These are phyloP conservation scores for Gadopsis marmoratus DNA, from an alignment of 2,797 vertebrate species.

Conservation along the genomic window DNA sequence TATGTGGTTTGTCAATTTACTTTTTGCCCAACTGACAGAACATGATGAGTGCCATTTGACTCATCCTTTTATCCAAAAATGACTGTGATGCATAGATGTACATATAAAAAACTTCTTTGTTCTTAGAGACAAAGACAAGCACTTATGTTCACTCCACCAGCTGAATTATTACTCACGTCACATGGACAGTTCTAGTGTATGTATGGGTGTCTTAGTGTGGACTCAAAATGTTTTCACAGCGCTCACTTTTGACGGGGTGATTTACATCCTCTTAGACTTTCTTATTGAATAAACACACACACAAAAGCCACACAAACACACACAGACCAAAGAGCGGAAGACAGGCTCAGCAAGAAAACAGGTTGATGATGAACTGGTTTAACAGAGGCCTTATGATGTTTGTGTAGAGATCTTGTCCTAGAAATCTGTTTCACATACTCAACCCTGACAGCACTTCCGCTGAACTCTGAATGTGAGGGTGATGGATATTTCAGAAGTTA, in stretches of 20 bases:
- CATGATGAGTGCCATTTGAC: slow-evolving; percentile 7
- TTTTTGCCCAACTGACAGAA: slow-evolving; percentile 15
- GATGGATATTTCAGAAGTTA: slow-evolving; percentile 82
- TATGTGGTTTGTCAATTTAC: slow-evolving; percentile 3
- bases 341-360: slow-evolving; percentile 74
- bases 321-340: slow-evolving; percentile 65
- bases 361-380: slow-evolving; percentile 81
- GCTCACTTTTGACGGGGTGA: slow-evolving; percentile 70
- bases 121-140: background rate
- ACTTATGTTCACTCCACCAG: slow-evolving; percentile 11
- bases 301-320: slow-evolving; percentile 37
- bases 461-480: slow-evolving; percentile 64
- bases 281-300: slow-evolving; percentile 36
- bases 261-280: slow-evolving; percentile 70
- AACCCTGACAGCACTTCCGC: slow-evolving; percentile 73
- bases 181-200: slow-evolving; percentile 23
- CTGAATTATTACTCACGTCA: slow-evolving; percentile 54
- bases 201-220: slow-evolving; percentile 40
- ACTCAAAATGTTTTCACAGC: slow-evolving; percentile 77
- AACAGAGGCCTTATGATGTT: slow-evolving; percentile 77
- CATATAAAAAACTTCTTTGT: background rate
- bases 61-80: slow-evolving; percentile 2
- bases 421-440: slow-evolving; percentile 81
- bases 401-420: slow-evolving; percentile 70
- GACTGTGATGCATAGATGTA: background rate